These are phyloP conservation scores for Chirona hameri DNA, from an alignment of 2,888 invertebrate genomes.

Conservation along the genomic window DNA sequence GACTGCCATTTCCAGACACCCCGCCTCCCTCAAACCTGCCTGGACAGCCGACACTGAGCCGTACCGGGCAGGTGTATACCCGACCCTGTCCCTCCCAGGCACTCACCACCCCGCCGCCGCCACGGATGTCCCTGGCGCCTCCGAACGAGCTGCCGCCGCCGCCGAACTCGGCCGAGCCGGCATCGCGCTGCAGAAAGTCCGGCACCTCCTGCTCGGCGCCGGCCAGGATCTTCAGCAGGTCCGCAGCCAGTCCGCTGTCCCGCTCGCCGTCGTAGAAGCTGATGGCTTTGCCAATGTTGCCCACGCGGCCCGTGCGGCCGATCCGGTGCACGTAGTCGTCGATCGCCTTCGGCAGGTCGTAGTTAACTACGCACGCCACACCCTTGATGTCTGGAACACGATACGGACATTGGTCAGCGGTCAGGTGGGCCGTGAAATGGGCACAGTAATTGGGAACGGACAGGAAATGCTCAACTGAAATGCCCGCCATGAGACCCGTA, in stretches of 20 bases:
- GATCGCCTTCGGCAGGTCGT: slow-evolving; percentile 50
- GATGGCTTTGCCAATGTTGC: slow-evolving; percentile 50
- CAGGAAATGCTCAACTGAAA: too few species aligned
- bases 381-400: slow-evolving; percentile 68
- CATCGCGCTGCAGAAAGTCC: slow-evolving; percentile 59
- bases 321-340: slow-evolving; percentile 54
- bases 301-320: slow-evolving; percentile 53
- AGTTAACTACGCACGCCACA: slow-evolving; percentile 58
- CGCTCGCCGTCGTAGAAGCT: slow-evolving; percentile 58
- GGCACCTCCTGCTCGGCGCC: slow-evolving; percentile 76
- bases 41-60: too few species aligned
- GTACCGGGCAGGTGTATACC: too few species aligned
- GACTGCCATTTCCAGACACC: too few species aligned
- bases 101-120: slow-evolving; percentile 34
- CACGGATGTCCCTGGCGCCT: slow-evolving; percentile 33
- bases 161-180: slow-evolving; percentile 47
- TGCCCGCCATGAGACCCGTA: too few species aligned
- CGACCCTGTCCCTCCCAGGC: neutral
- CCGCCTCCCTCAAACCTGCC: neutral
- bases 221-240: slow-evolving; percentile 67
- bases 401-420: neutral
- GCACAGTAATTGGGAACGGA: too few species aligned
- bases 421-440: too few species aligned
- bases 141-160: slow-evolving; percentile 48
- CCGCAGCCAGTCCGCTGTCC: slow-evolving; percentile 60